These are phyloP conservation scores for Myotis pilosus DNA, from an alignment of 2,797 vertebrate genomes.

Conservation along the genomic window DNA sequence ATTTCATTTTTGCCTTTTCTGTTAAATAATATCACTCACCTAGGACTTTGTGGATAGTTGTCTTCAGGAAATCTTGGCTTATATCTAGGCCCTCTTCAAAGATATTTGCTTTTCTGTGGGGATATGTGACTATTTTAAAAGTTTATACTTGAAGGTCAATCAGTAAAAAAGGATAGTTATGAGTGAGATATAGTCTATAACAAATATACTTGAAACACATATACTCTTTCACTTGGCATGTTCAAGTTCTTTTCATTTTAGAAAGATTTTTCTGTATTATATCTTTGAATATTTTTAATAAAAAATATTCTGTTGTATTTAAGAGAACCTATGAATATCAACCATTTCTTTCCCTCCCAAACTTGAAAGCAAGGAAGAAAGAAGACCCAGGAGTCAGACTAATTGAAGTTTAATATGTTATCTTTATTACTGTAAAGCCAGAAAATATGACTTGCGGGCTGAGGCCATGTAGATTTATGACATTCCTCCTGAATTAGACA, in stretches of 20 bases:
- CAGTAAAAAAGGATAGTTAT: not conserved
- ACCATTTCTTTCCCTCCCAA: not conserved
- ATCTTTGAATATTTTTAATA: constrained; percentile 15
- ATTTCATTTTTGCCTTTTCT: not conserved
- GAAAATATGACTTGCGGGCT: not conserved
- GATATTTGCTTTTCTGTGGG: not conserved
- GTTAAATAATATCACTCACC: not conserved
- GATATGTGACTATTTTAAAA: not conserved
- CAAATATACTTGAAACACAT: not conserved
- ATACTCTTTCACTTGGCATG: not conserved
- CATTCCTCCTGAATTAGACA: not conserved
- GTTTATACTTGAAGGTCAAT: not conserved
- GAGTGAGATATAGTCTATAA: not conserved
- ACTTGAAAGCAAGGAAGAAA: not conserved
- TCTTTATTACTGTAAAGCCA: not conserved
- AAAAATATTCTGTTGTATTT: not conserved
- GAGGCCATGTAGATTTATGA: not conserved
- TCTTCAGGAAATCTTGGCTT: not conserved
- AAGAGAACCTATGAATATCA: not conserved
- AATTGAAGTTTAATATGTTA: not conserved
- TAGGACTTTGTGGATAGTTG: not conserved
- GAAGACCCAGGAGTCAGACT: not conserved
- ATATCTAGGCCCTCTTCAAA: not conserved
- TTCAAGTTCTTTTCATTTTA: not conserved
- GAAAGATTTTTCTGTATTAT: not conserved